A percentile compares a stretch with the other conserved stretches of the same genome.
phyloP scores from a whole-genome alignment of 2,797 vertebrate genomes.

The Poeciliopsis gracilis region DNA sequence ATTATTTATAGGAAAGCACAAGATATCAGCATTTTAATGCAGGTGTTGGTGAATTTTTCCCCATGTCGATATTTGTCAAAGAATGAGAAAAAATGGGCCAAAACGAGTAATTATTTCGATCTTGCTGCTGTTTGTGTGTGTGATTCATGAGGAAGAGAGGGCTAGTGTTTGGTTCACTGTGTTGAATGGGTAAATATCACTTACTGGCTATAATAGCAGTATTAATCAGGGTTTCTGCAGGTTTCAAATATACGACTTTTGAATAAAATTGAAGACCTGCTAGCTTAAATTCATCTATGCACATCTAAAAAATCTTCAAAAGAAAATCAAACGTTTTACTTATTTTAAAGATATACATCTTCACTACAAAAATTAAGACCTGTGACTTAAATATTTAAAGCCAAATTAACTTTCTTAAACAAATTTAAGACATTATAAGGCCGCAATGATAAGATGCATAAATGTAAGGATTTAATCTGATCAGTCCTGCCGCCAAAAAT shows the following conservation, averaged over 20 bases:
- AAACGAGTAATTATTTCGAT: not conserved
- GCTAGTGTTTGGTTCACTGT: not conserved
- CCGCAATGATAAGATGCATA: too few species aligned
- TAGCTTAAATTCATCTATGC: too few species aligned
- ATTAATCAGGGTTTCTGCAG: not conserved
- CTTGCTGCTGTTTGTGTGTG: not conserved
- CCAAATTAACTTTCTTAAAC: too few species aligned
- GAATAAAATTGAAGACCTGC: too few species aligned
- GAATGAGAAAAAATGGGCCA: not conserved
- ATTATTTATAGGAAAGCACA: not conserved
- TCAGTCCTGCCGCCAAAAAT: not conserved
- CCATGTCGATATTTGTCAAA: not conserved
- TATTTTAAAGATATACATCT: too few species aligned
- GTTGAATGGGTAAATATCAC: not conserved
- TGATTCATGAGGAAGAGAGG: not conserved
- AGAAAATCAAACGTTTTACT: too few species aligned
- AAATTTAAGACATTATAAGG: too few species aligned
- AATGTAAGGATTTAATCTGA: not conserved
- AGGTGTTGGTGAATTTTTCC: not conserved
- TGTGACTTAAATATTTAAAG: too few species aligned
- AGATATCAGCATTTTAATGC: too few species aligned
- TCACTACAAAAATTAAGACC: too few species aligned
- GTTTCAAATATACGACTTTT: too few species aligned
- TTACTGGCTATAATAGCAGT: not conserved
- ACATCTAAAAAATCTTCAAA: too few species aligned